Conservation (phyloP, 2,888 invertebrate genomes). For the Formica aserva region DNA sequence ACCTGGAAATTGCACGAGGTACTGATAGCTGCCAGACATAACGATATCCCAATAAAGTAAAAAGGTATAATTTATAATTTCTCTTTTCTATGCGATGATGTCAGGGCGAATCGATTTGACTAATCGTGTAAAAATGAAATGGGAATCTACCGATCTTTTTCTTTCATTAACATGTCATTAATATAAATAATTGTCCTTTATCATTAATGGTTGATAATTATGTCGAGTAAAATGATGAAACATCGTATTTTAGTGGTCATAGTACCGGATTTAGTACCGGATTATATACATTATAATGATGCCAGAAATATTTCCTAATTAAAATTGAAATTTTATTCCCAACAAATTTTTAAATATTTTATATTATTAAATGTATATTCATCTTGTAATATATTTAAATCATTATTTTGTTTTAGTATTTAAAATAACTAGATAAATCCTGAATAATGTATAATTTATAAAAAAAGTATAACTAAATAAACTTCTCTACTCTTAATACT, state of each 20-base stretch:
- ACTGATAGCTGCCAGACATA: conserved; percentile 77
- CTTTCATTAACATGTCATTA: not conserved
- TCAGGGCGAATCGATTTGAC: conserved; percentile 15
- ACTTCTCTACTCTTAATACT: not conserved
- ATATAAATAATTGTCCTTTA: conserved; percentile 2
- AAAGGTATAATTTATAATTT: conserved; percentile 11
- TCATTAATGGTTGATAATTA: not conserved
- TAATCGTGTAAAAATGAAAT: not conserved
- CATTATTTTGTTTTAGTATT: not conserved
- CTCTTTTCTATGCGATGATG: not conserved
- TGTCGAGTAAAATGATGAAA: not conserved
- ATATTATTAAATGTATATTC: not conserved
- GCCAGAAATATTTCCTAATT: not conserved
- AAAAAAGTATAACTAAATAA: not conserved
- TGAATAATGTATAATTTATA: not conserved
- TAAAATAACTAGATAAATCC: not conserved
- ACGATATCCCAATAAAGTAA: conserved; percentile 71
- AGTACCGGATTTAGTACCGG: not conserved
- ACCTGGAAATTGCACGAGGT: conserved; percentile 83
- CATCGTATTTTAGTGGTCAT: not conserved
- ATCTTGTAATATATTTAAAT: not conserved
- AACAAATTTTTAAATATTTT: not conserved
- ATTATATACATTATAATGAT: not conserved
- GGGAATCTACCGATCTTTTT: not conserved
- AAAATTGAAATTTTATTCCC: not conserved